A percentile compares a stretch with the other conserved stretches of the same genome.
Evolutionary conservation across 1,140 invertebrate genomes (phyloP).

Genomic region (Colletes latitarsis): DNA sequence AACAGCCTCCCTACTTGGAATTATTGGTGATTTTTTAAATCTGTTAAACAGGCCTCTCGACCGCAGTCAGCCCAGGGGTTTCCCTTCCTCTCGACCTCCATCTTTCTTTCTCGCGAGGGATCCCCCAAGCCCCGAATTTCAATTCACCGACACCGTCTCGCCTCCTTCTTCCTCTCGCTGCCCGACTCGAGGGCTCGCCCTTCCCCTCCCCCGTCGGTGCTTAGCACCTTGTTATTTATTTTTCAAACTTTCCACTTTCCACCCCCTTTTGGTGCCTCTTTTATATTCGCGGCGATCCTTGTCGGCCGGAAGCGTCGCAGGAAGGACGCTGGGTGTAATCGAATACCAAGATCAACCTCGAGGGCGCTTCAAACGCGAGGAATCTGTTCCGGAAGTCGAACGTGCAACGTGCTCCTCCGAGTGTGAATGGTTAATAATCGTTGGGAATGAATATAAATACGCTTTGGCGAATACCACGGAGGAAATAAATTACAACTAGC

Average conservation of each 20-base stretch:
- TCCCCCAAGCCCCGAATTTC: conserved; percentile 25
- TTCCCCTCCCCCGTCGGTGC: conserved; percentile 47
- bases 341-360: not conserved
- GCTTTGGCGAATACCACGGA: too few relatives aligned
- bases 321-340: not conserved
- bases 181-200: conserved; percentile 45
- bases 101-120: conserved; percentile 50
- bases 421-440: too few relatives aligned
- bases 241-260: conserved; percentile 73
- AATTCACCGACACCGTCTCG: conserved; percentile 4
- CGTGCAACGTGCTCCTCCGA: too few relatives aligned
- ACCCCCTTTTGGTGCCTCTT: conserved; percentile 22
- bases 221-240: conserved; percentile 81
- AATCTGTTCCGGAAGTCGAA: not conserved
- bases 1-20: conserved; percentile 55
- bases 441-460: too few relatives aligned
- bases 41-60: conserved; percentile 81
- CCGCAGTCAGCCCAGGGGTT: conserved; percentile 68
- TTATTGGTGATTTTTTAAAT: conserved; percentile 78
- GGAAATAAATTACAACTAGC: too few relatives aligned
- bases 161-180: conserved; percentile 10
- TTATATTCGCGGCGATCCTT: conserved; percentile 29
- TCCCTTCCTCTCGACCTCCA: conserved; percentile 33
- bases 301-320: not conserved
- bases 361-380: not conserved